These are phyloP conservation scores for Podiceps cristatus DNA, from an alignment of 2,113 vertebrate genomes.

Conservation along the genomic window DNA sequence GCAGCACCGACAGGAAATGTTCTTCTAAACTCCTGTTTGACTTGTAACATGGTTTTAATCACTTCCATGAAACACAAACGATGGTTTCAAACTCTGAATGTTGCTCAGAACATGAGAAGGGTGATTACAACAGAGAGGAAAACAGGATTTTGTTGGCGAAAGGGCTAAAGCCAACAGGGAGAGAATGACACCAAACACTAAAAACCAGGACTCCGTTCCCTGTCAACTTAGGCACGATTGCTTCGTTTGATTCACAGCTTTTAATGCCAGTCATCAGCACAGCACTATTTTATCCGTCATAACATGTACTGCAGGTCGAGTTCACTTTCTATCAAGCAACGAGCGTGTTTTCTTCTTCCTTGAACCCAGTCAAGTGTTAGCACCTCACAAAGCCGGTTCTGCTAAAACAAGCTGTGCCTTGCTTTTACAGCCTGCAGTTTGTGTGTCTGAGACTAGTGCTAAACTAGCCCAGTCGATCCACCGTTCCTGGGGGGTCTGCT, in stretches of 20 bases:
- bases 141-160: constrained; percentile 36
- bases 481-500: neutral
- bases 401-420: constrained; percentile 12
- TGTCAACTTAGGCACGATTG: neutral
- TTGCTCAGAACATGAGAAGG: constrained; percentile 65
- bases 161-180: neutral
- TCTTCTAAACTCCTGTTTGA: constrained; percentile 72
- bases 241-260: neutral
- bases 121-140: constrained; percentile 51
- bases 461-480: neutral
- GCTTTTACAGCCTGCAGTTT: neutral
- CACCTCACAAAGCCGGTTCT: neutral
- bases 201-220: neutral
- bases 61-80: constrained; percentile 75
- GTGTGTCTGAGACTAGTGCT: neutral
- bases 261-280: neutral
- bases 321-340: neutral
- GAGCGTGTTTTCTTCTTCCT: neutral
- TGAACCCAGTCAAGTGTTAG: neutral
- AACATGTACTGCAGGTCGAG: neutral
- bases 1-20: constrained; percentile 75
- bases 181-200: neutral
- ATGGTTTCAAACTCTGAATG: constrained; percentile 42
- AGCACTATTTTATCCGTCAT: neutral
- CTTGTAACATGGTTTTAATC: constrained; percentile 79